Evolutionary conservation across 2,113 vertebrate genomes (phyloP).

Genomic region (Argyrosomus japonicus): DNA sequence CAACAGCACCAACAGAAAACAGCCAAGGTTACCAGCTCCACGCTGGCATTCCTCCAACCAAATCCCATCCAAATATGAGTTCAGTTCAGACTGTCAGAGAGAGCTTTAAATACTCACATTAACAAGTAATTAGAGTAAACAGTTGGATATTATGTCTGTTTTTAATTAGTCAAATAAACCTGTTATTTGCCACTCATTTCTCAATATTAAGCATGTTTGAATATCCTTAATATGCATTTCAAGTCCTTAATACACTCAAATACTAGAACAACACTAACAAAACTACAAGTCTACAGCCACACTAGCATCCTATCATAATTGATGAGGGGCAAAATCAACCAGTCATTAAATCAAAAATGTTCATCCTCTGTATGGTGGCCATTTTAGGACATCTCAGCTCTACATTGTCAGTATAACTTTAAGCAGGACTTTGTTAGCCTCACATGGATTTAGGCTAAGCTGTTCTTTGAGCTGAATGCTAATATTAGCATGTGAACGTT

Average conservation of each 20-base stretch:
- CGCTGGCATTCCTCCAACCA: not conserved
- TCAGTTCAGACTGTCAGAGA: not conserved
- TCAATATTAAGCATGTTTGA: not conserved
- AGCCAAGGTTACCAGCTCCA: conserved; percentile 36
- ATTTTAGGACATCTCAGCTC: not conserved
- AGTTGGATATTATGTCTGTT: not conserved
- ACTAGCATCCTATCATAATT: too few relatives aligned
- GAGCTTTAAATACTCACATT: not conserved
- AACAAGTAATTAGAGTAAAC: too few relatives aligned
- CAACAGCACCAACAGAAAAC: conserved; percentile 27
- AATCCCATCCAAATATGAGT: not conserved
- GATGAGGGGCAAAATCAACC: not conserved
- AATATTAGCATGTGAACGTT: too few relatives aligned
- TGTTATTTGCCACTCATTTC: not conserved
- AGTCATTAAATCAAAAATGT: too few relatives aligned
- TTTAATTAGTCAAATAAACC: not conserved
- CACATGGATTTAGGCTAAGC: too few relatives aligned
- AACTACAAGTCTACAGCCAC: not conserved
- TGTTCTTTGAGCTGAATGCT: too few relatives aligned
- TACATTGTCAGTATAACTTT: not conserved
- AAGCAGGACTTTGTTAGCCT: too few relatives aligned
- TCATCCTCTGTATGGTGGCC: not conserved
- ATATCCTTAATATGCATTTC: not conserved
- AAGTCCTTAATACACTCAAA: not conserved
- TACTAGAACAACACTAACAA: not conserved